Evolutionary conservation across 2,888 invertebrate species (phyloP).

Genomic region (Cancer borealis): DNA sequence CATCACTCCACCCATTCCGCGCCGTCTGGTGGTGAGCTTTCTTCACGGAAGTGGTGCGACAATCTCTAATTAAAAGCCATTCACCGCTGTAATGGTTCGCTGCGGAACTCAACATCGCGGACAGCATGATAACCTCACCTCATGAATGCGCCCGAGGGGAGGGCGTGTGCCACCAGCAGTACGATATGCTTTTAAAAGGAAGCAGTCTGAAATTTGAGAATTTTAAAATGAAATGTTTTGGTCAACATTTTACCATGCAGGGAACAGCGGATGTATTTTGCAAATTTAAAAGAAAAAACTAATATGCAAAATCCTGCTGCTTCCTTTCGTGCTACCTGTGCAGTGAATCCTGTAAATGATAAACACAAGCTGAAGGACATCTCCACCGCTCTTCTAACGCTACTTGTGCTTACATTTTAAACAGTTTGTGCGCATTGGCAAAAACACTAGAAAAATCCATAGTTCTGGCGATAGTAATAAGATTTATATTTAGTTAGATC

Average conservation of each 20-base stretch:
- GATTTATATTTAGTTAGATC: neutral
- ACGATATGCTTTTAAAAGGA: neutral
- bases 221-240: neutral
- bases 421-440: neutral
- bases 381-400: neutral
- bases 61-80: neutral
- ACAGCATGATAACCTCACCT: neutral
- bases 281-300: neutral
- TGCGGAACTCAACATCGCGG: neutral
- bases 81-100: slow-evolving; percentile 4
- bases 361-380: neutral
- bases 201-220: neutral
- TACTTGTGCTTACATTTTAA: neutral
- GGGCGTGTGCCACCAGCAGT: neutral
- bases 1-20: neutral
- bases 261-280: neutral
- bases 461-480: neutral
- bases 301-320: neutral
- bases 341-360: neutral
- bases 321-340: neutral
- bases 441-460: neutral
- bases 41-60: neutral
- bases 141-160: neutral
- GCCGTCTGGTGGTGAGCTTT: neutral
- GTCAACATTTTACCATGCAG: neutral